Base-by-base conservation (phyloP, 1,140 invertebrate genomes). In the Tetramorium simillimum region DNA sequence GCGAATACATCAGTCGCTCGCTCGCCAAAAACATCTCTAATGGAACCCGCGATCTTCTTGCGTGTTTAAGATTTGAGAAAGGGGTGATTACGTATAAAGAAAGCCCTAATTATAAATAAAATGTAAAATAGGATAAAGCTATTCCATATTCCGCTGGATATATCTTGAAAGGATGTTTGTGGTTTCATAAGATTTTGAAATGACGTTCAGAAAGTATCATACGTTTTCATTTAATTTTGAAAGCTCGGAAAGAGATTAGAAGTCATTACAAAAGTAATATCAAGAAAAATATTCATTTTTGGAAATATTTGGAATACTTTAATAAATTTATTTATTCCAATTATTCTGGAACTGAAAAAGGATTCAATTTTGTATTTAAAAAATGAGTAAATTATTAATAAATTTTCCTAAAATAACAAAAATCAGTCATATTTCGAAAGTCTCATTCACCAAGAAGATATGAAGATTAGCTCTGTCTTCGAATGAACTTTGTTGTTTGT, bases 1-100 rank as follows among this genome's bases (percentile, higher is more conserved):
- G 86, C 86, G 94, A 95, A 95, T 95, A 94, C 92, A 93, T 92
- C 91, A 91, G 91, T 89, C 33, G 53, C 49, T 88, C 76, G 16
- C 46, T 70, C 63, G 51, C 21, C 85, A 7, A 65, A 88, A 89
- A 92, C 93, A 93, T 95, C 91, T 92, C 91, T 93, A 93, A 94
- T 94, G 76, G 91, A 88, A 92, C 69, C 89, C 80, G 82, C 77
- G 86, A 90, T 0, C 37, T 86, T 89, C 58, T 70, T 60, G n/a
- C 78, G 28, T 2, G 53, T 63, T 28, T 21, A 0, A n/a, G 18
- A 18, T 21, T 18, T n/a, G 43, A 21, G 16, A 82, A 14, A 12
- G 14, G 33, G 10, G 58, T 82, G 53, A 37, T 60, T 16, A 6
- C 6, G 5, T 1, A 24, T 60, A 24, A 43, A 62, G 51, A 60